Evolutionary conservation across 2,888 invertebrate genomes (phyloP), one percentile per base, ranked within the genome.

Genomic region (Nineta flava): DNA sequence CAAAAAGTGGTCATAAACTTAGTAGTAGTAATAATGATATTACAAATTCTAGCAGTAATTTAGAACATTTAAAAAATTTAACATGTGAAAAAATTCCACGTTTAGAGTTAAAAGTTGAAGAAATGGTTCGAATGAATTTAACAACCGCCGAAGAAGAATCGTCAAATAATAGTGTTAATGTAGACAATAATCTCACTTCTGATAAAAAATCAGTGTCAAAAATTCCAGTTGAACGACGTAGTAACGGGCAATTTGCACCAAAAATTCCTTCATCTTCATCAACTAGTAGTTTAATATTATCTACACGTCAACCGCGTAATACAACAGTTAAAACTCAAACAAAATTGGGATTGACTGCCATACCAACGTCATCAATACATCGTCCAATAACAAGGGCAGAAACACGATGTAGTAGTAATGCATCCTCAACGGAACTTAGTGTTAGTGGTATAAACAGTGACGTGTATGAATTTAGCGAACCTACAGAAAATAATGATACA

Each of bases 381-480:
- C 54, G 58, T 15, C 52, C 55, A 12, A 56, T 57, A n/a, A 46
- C 56, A 9, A 52, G 58, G 7, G 49, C 57, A 21, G 55, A 55
- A 48, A 45, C 54, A 32, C 52, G 55, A 51, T 57, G 55, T 47
- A 55, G 53, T 41, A 59, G 55, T 55, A 57, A 56, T 52, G 57
- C 59, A 52, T 53, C 54, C 38, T 53, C 53, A 7, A 53, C 57
- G 44, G 58, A 58, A 46, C 48, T 52, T 41, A 32, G 50, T 38
- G 55, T 55, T 34, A 6, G 41, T 19, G 53, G 48, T 17, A 49
- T 52, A 44, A 54, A 46, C 47, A 55, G 50, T 53, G 54, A 54
- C 48, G 68, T 76, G 51, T 77, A 73, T 54, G 73, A 74, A 55
- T 74, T 74, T 57, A 68, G 65, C 53, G 72, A 73, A 52, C 64